Evolutionary conservation across 1,140 invertebrate species (phyloP), one percentile per base, ranked within the genome.

Genomic region (Lucilia cuprina): DNA sequence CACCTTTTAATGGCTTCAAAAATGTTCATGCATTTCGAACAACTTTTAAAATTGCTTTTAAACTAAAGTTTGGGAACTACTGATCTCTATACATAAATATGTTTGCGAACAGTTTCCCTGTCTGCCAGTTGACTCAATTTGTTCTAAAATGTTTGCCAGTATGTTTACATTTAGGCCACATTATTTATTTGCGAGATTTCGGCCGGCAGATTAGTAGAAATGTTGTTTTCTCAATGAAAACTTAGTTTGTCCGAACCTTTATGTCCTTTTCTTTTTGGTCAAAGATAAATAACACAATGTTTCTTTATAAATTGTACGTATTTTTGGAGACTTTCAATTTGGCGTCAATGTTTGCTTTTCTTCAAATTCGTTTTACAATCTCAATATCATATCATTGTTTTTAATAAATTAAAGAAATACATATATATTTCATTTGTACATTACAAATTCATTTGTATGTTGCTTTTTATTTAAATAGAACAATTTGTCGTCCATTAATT

Each of bases 291-390:
- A 80, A 5, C 14, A 19, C 21, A 50, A 17, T 14, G 30, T 80
- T 50, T 80, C 14, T 30, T 30, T 30, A 17, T 55, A 5, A 5
- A 55, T 55, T 55, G 5, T 55, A 5, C 50, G 0, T 41, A 8
- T 41, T 41, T 55, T 55, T 55, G 50, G 50, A 2, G 13, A 17
- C 13, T 55, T 55, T 14, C 5, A n/a, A n/a, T 25, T 49, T 80
- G 77, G 77, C 77, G 77, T 50, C 77, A 80, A 21, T 70, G 77
- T 80, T 80, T 80, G n/a, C 47, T 49, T 41, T 80, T 25, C 41
- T 80, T 19, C 21, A 21, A n/a, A 70, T 70, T 70, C 21, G 65
- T 70, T 70, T 21, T 70, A 70, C 65, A 70, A 70, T 70, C 10
- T 30, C 25, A 30, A 21, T 21, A 21, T 21, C 14, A 47, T 47